Evolutionary conservation across 2,888 invertebrate genomes (phyloP), one percentile per base, ranked within the genome.

Genomic region (Stratiomys singularior): DNA sequence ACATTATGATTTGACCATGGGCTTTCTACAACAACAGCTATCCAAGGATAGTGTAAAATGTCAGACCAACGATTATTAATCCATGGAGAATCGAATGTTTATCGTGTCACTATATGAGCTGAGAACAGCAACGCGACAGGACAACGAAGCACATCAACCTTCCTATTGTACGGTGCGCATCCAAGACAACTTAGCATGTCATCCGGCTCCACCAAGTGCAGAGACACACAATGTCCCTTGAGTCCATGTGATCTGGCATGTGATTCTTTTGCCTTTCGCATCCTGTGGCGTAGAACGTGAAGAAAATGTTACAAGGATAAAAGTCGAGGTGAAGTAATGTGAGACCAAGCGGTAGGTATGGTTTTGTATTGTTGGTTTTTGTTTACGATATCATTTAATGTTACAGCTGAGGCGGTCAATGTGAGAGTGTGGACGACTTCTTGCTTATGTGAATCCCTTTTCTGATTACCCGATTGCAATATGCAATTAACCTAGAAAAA

Each of bases 401-500:
- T 23, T 60, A 60, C 23, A 21, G 58, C 18, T 21, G 52, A 4
- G 58, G 11, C 13, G 21, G 58, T 21, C 23, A 5, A 9, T 60
- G 18, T 25, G 58, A 18, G 13, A 7, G 18, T 60, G 23, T 5
- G 4, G 5, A 60, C 18, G 4, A 21, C 25, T 21, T 21, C 13
- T 4, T 11, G 25, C 52, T 52, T 13, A 52, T 52, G 15, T 18
- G 52, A 52, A 52, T 52, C 52, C 52, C 52, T 52, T 52, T 60
- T 60, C 58, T 5, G 58, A 25, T 11, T 21, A 5, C 23, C 23
- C 25, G 21, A 60, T 21, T 25, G 58, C 58, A 60, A 25, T 25
- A 60, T 23, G 25, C 58, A 60, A 60, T 60, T 60, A 60, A 60
- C 58, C 58, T 60, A 60, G 58, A 60, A 60, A n/a, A n/a, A 60